Evolutionary conservation across 2,113 vertebrate genomes (phyloP).

Genomic region (Xenopus borealis): DNA sequence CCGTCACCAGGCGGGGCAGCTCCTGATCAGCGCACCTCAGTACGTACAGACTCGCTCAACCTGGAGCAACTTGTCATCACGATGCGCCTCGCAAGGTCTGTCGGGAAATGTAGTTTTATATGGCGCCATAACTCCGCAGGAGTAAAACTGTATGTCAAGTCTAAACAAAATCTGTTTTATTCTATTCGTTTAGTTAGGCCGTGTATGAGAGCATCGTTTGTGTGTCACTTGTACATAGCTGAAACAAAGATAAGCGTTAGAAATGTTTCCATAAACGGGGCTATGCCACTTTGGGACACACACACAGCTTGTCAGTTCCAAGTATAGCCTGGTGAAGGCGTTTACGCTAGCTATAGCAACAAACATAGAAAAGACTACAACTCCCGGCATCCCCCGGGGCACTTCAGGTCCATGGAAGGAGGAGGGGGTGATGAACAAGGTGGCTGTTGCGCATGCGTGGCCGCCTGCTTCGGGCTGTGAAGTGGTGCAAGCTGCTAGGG

Average conservation of each 20-base stretch:
- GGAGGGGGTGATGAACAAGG: not conserved
- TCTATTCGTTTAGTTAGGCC: no score
- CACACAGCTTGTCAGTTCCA: no score
- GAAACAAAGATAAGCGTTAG: no score
- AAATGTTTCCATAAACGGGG: no score
- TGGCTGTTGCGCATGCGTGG: conserved; percentile 14
- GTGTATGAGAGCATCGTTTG: no score
- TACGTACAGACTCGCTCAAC: not conserved
- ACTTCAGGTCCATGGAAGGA: not conserved
- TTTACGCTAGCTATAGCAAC: no score
- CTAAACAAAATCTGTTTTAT: no score
- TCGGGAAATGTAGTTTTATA: conserved; percentile 5
- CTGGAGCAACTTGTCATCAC: not conserved
- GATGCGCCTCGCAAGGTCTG: not conserved
- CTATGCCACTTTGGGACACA: no score
- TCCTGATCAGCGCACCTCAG: not conserved
- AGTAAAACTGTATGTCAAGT: no score
- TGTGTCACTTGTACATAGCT: no score
- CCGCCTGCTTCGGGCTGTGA: conserved; percentile 47
- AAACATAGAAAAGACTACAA: conserved; percentile 10
- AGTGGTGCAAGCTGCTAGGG: conserved; percentile 51
- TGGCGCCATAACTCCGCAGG: not conserved
- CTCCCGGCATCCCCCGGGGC: conserved; percentile 6
- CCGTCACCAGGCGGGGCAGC: conserved; percentile 10
- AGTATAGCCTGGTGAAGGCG: no score